These are phyloP conservation scores for Aphidoletes aphidimyza DNA, from an alignment of 2,888 invertebrate species.

Conservation along the genomic window DNA sequence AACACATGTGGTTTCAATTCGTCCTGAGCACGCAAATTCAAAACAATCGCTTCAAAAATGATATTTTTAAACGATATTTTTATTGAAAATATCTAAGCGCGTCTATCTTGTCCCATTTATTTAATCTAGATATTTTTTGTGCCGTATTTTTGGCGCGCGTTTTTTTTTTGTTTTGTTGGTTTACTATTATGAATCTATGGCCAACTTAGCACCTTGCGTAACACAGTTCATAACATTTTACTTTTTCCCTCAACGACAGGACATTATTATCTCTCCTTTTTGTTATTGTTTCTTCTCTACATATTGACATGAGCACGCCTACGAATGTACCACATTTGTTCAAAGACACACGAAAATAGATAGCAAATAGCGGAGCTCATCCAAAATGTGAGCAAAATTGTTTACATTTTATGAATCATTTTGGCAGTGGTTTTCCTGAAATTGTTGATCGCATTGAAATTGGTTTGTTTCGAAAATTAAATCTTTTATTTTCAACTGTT, in stretches of 20 bases:
- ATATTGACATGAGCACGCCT: not conserved
- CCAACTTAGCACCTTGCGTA: not conserved
- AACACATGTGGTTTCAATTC: not conserved
- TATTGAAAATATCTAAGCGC: not conserved
- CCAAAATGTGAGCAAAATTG: not conserved
- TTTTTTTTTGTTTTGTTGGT: not conserved
- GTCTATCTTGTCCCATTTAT: not conserved
- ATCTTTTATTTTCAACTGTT: too few species aligned
- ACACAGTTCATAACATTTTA: too few species aligned
- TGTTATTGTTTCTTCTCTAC: too few species aligned
- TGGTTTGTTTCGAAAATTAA: not conserved
- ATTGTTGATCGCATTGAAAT: not conserved
- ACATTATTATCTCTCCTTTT: too few species aligned
- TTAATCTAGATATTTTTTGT: not conserved
- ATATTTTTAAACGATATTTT: too few species aligned
- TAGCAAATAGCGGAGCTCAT: not conserved
- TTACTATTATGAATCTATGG: not conserved
- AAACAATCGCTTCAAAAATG: too few species aligned
- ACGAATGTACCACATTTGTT: not conserved
- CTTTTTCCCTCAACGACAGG: too few species aligned
- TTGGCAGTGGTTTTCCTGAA: not conserved
- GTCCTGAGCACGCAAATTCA: too few species aligned
- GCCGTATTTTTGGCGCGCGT: not conserved
- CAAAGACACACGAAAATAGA: not conserved
- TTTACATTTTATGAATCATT: slow-evolving; percentile 22